These are phyloP conservation scores for Drosophila nr. fundita DNA, from an alignment of 2,888 invertebrate species.

Conservation along the genomic window DNA sequence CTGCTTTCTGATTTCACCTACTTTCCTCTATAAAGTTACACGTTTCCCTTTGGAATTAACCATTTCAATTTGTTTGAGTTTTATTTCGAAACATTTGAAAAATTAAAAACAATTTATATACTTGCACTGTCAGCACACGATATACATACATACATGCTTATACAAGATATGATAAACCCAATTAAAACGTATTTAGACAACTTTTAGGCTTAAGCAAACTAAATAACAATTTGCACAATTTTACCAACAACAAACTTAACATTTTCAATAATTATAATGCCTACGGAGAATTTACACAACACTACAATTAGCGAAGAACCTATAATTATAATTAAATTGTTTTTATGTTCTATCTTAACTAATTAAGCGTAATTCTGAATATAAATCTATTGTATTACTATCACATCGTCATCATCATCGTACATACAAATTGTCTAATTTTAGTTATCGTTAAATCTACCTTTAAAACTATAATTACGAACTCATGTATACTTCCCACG, in stretches of 20 bases:
- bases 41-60: background rate
- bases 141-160: conserved; percentile 37
- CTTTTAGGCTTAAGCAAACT: conserved; percentile 57
- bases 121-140: conserved; percentile 36
- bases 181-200: conserved; percentile 43
- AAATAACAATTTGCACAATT: conserved; percentile 71
- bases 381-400: conserved; percentile 14
- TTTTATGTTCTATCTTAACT: conserved; percentile 32
- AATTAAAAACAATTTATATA: background rate
- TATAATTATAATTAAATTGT: conserved; percentile 30
- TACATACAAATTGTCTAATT: conserved; percentile 8
- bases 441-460: conserved; percentile 27
- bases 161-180: conserved; percentile 1
- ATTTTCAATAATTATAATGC: conserved; percentile 69
- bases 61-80: background rate
- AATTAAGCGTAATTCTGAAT: conserved; percentile 9
- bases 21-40: background rate
- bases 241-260: conserved; percentile 61
- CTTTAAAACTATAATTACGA: conserved; percentile 33
- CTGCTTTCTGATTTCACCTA: background rate
- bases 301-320: conserved; percentile 51
- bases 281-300: conserved; percentile 58
- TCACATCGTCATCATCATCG: background rate
- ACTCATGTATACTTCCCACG: conserved; percentile 51
- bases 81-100: background rate